Base-by-base conservation (phyloP, 2,888 invertebrate genomes). In the Tenthredo livida region DNA sequence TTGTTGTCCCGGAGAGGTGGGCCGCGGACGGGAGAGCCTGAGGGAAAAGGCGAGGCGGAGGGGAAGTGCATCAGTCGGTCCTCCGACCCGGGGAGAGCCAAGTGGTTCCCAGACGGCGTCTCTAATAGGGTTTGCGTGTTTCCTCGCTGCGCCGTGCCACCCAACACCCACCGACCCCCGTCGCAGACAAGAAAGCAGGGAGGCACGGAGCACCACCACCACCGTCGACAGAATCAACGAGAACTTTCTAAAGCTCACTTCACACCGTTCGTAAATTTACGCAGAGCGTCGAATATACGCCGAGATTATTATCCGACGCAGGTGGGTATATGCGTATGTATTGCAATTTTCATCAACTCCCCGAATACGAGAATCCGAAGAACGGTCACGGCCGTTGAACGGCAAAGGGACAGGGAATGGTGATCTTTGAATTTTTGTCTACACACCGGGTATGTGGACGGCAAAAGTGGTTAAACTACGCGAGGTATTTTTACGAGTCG, bases 41-140 rank as follows among this genome's bases (percentile, higher is more conserved):
- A 75, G 47, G 58, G 78, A 58, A 21, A n/a, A 5, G 40, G 40
- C n/a, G 29, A 43, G 67, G 17, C 15, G 47, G 67, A 33, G 77
- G 50, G 77, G 67, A 47, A 83, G 70, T 67, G 83, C 83, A 83
- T 83, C 83, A 80, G 83, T 43, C 65, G 83, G 83, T 83, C 43
- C 67, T 67, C 47, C 65, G 83, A 67, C 67, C 67, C 43, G 83
- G 67, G 67, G 65, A 80, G 80, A 83, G 83, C 67, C 83, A 83
- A 83, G 83, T 83, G 83, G 83, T 83, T 83, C 83, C 83, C 83
- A 83, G 83, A 83, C 83, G 83, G 83, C 83, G 83, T 83, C 83
- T 83, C 83, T 83, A 83, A 83, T 83, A 83, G 83, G 83, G 83
- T 83, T 83, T 83, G 83, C 83, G 67, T 83, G 83, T 83, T 83